These are phyloP conservation scores for Pseudomugil gertrudae DNA, from an alignment of 2,797 vertebrate genomes.

Conservation along the genomic window DNA sequence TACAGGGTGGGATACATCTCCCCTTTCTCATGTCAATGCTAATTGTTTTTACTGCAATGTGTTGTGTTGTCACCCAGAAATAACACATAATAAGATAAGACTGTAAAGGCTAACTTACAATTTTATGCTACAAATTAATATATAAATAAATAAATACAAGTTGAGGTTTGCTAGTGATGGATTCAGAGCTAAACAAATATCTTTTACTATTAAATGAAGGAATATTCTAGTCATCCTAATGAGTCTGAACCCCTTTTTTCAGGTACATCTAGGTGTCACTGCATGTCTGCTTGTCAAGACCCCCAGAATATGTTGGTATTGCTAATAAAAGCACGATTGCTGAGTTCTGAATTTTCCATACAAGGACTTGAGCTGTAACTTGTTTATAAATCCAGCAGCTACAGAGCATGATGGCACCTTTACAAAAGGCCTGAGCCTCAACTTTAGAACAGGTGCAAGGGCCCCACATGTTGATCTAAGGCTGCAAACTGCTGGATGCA, in stretches of 20 bases:
- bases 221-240: neutral
- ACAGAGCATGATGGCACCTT: neutral
- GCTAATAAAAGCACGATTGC: neutral
- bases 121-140: neutral
- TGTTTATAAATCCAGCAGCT: constrained; percentile 2
- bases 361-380: neutral
- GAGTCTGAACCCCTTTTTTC: neutral
- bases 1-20: neutral
- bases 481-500: neutral
- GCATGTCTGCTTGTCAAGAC: neutral
- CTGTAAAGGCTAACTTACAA: neutral
- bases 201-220: neutral
- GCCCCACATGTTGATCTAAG: neutral
- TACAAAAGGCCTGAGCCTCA: neutral
- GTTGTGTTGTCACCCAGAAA: neutral
- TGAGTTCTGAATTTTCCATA: neutral
- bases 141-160: neutral
- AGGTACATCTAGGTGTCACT: neutral
- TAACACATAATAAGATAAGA: neutral
- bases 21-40: neutral
- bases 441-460: neutral
- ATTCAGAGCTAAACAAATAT: neutral
- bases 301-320: neutral
- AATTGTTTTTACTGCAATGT: neutral
- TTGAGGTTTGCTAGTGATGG: neutral